Evolutionary conservation across 2,888 invertebrate species (phyloP).

Genomic region (Didymodactylos carnosus): DNA sequence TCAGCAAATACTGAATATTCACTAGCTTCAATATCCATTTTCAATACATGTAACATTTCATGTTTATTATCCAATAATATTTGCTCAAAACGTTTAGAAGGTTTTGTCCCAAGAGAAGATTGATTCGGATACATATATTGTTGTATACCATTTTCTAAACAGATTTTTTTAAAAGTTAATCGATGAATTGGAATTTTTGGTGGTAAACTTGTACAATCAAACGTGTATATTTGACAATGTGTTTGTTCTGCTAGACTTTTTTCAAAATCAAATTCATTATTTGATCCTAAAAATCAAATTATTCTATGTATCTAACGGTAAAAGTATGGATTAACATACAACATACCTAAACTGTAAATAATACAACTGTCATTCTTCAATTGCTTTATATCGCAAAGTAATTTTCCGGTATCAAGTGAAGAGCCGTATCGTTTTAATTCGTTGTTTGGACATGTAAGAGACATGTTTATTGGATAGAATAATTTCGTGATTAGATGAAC

Average conservation of each 20-base stretch:
- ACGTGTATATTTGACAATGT: too few relatives aligned
- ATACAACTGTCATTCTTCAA: too few relatives aligned
- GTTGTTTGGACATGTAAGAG: not conserved
- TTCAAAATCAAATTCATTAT: not conserved
- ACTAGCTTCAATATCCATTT: not conserved
- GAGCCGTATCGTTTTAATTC: not conserved
- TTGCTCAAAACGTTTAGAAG: too few relatives aligned
- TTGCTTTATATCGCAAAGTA: too few relatives aligned
- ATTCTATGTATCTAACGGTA: too few relatives aligned
- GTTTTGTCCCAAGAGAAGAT: too few relatives aligned
- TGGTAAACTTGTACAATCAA: too few relatives aligned
- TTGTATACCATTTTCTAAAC: not conserved
- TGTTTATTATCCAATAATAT: not conserved
- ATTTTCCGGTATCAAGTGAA: not conserved
- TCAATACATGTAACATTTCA: not conserved
- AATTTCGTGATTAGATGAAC: not conserved
- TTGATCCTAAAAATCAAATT: too few relatives aligned
- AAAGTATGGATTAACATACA: too few relatives aligned
- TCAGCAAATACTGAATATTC: too few relatives aligned
- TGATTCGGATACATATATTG: not conserved
- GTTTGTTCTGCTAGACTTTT: too few relatives aligned
- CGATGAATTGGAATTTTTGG: not conserved
- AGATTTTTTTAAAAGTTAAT: not conserved
- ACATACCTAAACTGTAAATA: not conserved
- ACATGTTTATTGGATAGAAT: not conserved